A percentile compares a stretch with the other conserved stretches of the same genome.
These are phyloP conservation scores for Cyprinodon brontotheroides DNA, from an alignment of 2,113 vertebrate species.

Conservation along the genomic window DNA sequence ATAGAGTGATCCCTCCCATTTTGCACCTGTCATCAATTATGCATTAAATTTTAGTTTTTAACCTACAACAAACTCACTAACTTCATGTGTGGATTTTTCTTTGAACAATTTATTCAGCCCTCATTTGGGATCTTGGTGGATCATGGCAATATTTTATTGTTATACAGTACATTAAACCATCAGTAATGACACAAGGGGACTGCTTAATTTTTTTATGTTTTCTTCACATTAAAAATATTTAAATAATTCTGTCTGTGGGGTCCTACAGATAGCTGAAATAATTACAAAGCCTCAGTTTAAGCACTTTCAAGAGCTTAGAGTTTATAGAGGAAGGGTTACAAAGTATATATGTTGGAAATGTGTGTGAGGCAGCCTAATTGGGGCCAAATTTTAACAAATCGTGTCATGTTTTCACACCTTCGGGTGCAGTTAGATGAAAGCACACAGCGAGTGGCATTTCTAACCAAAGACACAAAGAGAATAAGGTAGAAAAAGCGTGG, in stretches of 20 bases:
- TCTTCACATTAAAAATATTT: constrained; percentile 35
- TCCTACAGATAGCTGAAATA: constrained; percentile 46
- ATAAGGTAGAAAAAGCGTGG: constrained; percentile 36
- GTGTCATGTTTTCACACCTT: constrained; percentile 66
- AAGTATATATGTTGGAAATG: constrained; percentile 42
- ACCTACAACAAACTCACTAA: too few relatives aligned
- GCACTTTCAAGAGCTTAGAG: constrained; percentile 25
- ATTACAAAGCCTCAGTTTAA: constrained; percentile 42
- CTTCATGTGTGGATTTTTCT: too few relatives aligned
- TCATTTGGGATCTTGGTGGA: too few relatives aligned
- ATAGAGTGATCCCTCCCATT: too few relatives aligned
- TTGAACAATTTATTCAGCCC: too few relatives aligned
- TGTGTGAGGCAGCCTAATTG: constrained; percentile 55
- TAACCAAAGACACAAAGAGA: constrained; percentile 24
- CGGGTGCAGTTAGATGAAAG: constrained; percentile 67
- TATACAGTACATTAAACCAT: neutral
- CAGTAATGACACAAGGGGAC: neutral
- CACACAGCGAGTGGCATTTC: constrained; percentile 48
- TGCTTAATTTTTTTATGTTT: constrained; percentile 19
- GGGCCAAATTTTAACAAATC: constrained; percentile 64
- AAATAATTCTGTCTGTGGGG: constrained; percentile 26
- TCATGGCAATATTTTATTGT: neutral
- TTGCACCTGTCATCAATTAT: too few relatives aligned
- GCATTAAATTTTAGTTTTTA: too few relatives aligned
- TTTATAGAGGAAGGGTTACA: constrained; percentile 35